These are phyloP conservation scores for Ahaetulla prasina DNA, from an alignment of 2,113 vertebrate species.

Conservation along the genomic window DNA sequence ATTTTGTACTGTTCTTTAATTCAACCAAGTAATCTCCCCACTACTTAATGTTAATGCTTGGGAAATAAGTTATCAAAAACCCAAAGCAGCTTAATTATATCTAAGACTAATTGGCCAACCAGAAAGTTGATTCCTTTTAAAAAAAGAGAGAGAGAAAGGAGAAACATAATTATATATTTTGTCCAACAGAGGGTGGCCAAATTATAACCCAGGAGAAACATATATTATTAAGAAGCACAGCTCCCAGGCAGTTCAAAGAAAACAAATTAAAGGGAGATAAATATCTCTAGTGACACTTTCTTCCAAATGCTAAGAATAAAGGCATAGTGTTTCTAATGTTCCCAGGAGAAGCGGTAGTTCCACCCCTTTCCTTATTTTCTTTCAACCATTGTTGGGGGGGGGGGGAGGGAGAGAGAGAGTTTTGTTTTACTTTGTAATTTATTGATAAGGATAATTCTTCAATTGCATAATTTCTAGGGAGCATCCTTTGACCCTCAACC, in stretches of 20 bases:
- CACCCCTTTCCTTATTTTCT: accelerated
- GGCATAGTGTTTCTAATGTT: neutral
- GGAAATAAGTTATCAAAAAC: neutral
- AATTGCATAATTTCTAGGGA: neutral
- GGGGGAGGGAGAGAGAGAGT: neutral
- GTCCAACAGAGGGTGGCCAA: neutral
- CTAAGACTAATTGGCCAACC: neutral
- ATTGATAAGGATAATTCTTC: neutral
- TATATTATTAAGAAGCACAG: neutral
- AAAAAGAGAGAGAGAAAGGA: neutral
- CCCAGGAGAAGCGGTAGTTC: neutral
- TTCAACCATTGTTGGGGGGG: too few relatives aligned
- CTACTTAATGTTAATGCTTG: neutral
- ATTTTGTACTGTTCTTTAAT: neutral
- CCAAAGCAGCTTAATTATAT: neutral
- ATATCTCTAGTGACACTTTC: neutral
- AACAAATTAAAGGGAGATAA: neutral
- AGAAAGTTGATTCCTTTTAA: neutral
- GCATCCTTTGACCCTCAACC: neutral
- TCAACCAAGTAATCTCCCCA: neutral
- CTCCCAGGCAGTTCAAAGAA: neutral
- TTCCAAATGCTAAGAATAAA: neutral
- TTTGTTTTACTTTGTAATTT: neutral
- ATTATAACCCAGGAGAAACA: neutral
- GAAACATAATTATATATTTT: neutral